Evolutionary conservation across 2,797 vertebrate genomes (phyloP), one percentile per base, ranked within the genome.

Genomic region (Hippoglossus hippoglossus): DNA sequence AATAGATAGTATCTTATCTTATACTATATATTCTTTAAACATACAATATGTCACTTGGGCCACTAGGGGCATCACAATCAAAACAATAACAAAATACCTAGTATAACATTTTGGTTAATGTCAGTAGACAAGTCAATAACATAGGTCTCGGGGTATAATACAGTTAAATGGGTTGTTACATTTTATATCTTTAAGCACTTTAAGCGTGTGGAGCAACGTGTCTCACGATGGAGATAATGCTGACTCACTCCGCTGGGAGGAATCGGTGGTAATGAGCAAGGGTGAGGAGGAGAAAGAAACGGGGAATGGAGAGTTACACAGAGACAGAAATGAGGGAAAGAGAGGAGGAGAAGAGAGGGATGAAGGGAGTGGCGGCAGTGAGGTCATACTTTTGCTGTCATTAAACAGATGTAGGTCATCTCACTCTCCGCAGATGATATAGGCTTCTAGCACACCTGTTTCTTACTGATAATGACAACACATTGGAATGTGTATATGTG

Each of bases 371-470:
- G 76, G 68, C 16, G n/a, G 49, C 49, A 60, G 58, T 83, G 76
- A 84, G 60, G 74, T 87, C 73, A 75, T 77, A 13, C 54, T 75
- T 71, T 50, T 72, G 41, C 67, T 57, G 69, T 77, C 69, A 75
- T 80, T 76, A 80, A 58, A 75, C 70, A 78, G 64, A 88, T 80
- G 71, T 85, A 79, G 84, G 84, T 87, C 79, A 85, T 57, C 59
- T 36, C 60, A 64, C 55, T 59, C 64, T 52, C 51, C 46, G 67
- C 21, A 41, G 36, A 68, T 63, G 66, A 73, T 69, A 72, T 58
- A 22, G 49, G 61, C 26, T 75, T 22, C 49, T 59, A 61, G 55
- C 53, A 80, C 81, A 89, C 82, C 85, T 84, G 80, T 67, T 83
- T 85, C 52, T 69, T 12, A 50, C 64, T 28, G 51, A 81, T 79